Evolutionary conservation across 2,888 invertebrate species (phyloP).

Genomic region (Amiota communis): DNA sequence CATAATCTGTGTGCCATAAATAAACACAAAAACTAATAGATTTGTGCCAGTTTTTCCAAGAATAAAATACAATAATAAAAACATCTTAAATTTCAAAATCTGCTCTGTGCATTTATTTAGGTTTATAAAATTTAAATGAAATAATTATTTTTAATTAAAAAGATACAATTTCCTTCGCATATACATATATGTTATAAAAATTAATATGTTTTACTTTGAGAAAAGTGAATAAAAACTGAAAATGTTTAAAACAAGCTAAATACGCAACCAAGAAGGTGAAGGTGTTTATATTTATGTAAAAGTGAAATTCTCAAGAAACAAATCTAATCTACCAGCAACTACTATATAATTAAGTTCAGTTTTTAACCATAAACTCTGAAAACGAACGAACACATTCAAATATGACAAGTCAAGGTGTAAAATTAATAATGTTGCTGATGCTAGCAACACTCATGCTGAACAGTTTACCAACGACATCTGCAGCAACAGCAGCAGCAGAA

Average conservation of each 20-base stretch:
- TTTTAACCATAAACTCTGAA: conserved; percentile 10
- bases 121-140: too few relatives aligned
- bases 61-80: too few relatives aligned
- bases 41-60: too few relatives aligned
- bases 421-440: conserved; percentile 2
- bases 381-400: background rate
- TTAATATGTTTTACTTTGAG: too few relatives aligned
- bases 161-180: too few relatives aligned
- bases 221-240: too few relatives aligned
- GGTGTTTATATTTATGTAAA: conserved; percentile 19
- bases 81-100: too few relatives aligned
- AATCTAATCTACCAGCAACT: background rate
- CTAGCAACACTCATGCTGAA: background rate
- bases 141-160: too few relatives aligned
- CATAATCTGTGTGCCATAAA: too few relatives aligned
- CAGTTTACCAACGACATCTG: conserved; percentile 11
- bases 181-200: too few relatives aligned
- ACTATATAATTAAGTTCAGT: background rate
- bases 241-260: background rate
- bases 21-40: too few relatives aligned
- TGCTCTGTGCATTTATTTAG: too few relatives aligned
- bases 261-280: background rate
- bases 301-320: conserved; percentile 25
- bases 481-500: conserved; percentile 36
- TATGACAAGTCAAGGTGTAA: conserved; percentile 14